phyloP scores from a whole-genome alignment of 2,113 vertebrate species.

The Zapus hudsonius region DNA sequence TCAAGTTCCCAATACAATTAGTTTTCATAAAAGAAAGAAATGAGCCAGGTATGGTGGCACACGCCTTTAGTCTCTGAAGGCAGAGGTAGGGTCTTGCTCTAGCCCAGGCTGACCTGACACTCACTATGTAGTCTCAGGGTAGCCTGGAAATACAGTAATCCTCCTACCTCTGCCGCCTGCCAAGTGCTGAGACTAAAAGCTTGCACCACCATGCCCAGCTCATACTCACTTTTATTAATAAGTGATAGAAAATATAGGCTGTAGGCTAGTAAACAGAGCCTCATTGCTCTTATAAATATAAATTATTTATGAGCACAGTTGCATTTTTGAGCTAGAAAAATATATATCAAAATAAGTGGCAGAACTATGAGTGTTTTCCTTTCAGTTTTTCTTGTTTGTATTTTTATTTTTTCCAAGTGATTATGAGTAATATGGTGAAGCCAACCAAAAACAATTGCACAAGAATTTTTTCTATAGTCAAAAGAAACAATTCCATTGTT shows the following conservation, averaged over 20 bases:
- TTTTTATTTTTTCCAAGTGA: constrained; percentile 46
- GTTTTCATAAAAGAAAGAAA: too few relatives aligned
- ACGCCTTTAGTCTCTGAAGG: too few relatives aligned
- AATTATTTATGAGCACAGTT: constrained; percentile 24
- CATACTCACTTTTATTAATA: constrained; percentile 1
- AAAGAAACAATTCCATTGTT: constrained; percentile 16
- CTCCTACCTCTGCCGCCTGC: too few relatives aligned
- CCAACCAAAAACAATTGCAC: not conserved
- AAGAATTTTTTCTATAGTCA: constrained; percentile 13
- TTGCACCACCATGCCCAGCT: too few relatives aligned
- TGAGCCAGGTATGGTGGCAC: too few relatives aligned
- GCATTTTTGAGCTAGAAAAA: not conserved
- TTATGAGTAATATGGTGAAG: not conserved
- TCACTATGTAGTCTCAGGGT: too few relatives aligned
- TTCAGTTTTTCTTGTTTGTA: not conserved
- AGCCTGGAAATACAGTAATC: too few relatives aligned
- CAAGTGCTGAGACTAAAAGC: too few relatives aligned
- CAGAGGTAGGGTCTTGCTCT: too few relatives aligned
- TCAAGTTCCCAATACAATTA: too few relatives aligned
- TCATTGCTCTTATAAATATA: not conserved
- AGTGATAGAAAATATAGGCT: constrained; percentile 5
- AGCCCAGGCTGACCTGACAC: too few relatives aligned
- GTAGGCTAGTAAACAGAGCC: not conserved
- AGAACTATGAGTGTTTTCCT: constrained; percentile 18
- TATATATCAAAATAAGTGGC: not conserved